Evolutionary conservation across 2,113 vertebrate genomes (phyloP), one percentile per base, ranked within the genome.

Genomic region (Ornithorhynchus anatinus): DNA sequence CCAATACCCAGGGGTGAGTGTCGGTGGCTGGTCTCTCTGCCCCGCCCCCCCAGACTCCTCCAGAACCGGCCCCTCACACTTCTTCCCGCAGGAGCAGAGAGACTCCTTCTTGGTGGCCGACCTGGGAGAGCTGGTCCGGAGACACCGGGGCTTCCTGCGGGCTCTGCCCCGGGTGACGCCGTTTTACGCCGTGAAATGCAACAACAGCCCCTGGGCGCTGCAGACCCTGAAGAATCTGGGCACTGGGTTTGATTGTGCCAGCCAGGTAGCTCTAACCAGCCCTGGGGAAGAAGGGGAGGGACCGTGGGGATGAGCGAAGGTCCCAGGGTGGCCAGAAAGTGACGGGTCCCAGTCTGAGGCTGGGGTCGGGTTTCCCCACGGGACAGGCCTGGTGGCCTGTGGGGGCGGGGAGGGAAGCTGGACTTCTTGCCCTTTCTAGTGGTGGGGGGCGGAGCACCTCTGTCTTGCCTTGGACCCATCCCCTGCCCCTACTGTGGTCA

Each of bases 231-330:
- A 75, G 2, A 0, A 61, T 14, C 63, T 85, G 59, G 86, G 75
- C 27, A 32, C 48, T 0, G 39, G 80, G 61, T 84, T 87, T 2
- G 56, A 84, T 47, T 84, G 72, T 32, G 80, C 75, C 72, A 85
- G 82, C 40, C 76, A 68, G 78, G 69, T 80, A 69, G 65, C 35
- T 35, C 15, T 32, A 57, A 36, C n/a, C 7, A 14, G 13, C 15
- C 35, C 14, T 56, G 22, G 31, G 19, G 2, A 16, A 20, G 11
- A 13, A 15, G 16, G 37, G 23, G n/a, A 8, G 35, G 16, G 9
- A 10, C 2, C 9, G 19, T 36, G 37, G 27, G n/a, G 16, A 35
- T 37, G 23, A 3, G n/a, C 16, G 27, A 11, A 8, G 23, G 37
- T 22, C 11, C 25, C 23, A 38, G 17, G 23, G 23, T 5, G 7